Base-by-base conservation (phyloP, 2,888 invertebrate species). In the Pristionchus fissidentatus region DNA sequence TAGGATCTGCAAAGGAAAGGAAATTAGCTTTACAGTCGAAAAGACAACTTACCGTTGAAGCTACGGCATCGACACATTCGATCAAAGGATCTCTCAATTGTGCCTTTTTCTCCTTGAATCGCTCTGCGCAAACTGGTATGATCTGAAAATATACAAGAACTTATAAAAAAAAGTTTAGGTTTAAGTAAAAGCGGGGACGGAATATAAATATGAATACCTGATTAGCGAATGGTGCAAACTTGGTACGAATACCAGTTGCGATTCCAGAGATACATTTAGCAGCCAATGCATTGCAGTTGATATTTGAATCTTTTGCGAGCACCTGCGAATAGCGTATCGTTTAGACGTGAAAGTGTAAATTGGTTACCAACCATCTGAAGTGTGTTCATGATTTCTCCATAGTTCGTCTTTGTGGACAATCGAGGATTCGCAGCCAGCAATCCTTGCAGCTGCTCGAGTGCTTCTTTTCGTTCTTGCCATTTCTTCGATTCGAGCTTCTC, bases 101-200 rank as follows among this genome's bases (percentile, higher is more conserved):
- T 2, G 95, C 94, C 92, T 99, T 99, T 94, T 97, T 99, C 93
- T 99, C 98, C 92, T 97, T 97, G 92, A 99, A 98, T 93, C 98
- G 99, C 91, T 98, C 98, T 55, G 98, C 93, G 73, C 97, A 94
- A 0, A 95, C 92, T 94, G 93, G 92, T 66, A 93, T 89, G 82
- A 93, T 80, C 85, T 85, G 41, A 55, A 57, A 84, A 49, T 57
- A 19, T n/a, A 55, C n/a, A 15, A 62, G 0, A 80, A 43, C 35
- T 22, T 22, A 43, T n/a, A n/a, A 35, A 46, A 5, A 43, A 26
- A 13, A 77, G 7, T n/a, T n/a, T n/a, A n/a, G n/a, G n/a, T n/a
- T n/a, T n/a, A n/a, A n/a, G n/a, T n/a, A n/a, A n/a, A n/a, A n/a
- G n/a, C 29, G 10, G 10, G 15, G 29, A 73, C 43, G 49, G 22